Evolutionary conservation across 1,140 invertebrate species (phyloP).

Genomic region (Charaxes varanes): DNA sequence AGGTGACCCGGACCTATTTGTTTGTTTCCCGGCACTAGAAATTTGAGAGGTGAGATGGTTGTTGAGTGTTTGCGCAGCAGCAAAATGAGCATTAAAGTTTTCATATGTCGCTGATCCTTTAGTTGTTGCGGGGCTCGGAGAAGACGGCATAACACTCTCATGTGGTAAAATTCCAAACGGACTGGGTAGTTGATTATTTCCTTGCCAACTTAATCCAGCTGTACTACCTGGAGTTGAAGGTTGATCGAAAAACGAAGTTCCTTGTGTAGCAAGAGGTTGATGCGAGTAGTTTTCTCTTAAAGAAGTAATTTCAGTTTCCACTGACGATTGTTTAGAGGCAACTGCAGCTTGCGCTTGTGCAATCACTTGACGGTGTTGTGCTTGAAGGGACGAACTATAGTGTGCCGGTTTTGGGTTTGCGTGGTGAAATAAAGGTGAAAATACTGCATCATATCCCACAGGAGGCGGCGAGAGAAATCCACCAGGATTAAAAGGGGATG

Average conservation of each 20-base stretch:
- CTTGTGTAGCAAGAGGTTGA: slow-evolving; percentile 71
- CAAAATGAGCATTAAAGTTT: slow-evolving; percentile 81
- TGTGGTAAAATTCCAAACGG: slow-evolving; percentile 86
- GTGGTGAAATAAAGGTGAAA: slow-evolving; percentile 82
- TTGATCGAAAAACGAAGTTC: slow-evolving; percentile 79
- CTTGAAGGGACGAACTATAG: slow-evolving; percentile 76
- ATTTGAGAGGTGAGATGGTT: slow-evolving; percentile 79
- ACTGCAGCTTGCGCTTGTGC: slow-evolving; percentile 72
- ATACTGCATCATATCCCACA: slow-evolving; percentile 82
- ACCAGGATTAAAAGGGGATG: slow-evolving; percentile 80
- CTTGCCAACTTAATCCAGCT: slow-evolving; percentile 77
- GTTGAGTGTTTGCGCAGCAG: slow-evolving; percentile 76
- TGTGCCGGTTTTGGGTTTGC: slow-evolving; percentile 78
- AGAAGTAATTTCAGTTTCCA: slow-evolving; percentile 75
- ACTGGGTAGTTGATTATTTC: slow-evolving; percentile 79
- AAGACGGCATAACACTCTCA: slow-evolving; percentile 82
- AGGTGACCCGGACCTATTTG: slow-evolving; percentile 75
- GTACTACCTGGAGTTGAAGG: slow-evolving; percentile 72
- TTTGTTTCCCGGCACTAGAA: slow-evolving; percentile 69
- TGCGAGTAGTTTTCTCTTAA: slow-evolving; percentile 77
- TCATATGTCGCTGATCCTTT: slow-evolving; percentile 77
- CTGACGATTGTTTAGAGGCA: slow-evolving; percentile 74
- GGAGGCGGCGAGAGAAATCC: slow-evolving; percentile 81
- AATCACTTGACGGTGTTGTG: slow-evolving; percentile 76
- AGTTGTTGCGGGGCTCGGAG: slow-evolving; percentile 76